phyloP scores from a whole-genome alignment of 1,140 invertebrate genomes.

The Trissolcus basalis region DNA sequence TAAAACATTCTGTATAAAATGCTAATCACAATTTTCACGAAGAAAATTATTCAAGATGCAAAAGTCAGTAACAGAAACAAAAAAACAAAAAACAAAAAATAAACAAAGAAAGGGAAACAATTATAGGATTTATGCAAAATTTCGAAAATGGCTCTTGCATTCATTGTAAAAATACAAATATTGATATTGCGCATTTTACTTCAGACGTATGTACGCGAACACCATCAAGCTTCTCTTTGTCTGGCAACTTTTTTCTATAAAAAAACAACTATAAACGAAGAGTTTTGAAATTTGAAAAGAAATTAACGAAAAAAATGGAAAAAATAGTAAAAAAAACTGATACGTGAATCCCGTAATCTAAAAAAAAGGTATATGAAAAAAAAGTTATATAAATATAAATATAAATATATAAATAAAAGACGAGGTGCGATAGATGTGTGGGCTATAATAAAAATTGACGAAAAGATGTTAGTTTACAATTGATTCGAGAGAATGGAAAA shows the following conservation, averaged over 20 bases:
- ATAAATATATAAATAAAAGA: conserved; percentile 51
- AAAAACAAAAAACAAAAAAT: neutral
- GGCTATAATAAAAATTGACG: conserved; percentile 41
- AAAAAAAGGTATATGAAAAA: conserved; percentile 49
- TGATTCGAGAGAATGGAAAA: conserved; percentile 52
- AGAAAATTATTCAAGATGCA: no score
- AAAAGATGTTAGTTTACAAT: conserved; percentile 66
- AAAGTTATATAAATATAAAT: conserved; percentile 45
- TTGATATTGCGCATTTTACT: conserved; percentile 65
- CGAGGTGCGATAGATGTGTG: conserved; percentile 59
- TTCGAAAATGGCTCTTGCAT: conserved; percentile 59
- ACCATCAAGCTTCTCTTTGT: neutral
- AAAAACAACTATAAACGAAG: no score
- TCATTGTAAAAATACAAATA: conserved; percentile 69
- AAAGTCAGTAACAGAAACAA: no score
- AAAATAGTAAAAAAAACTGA: conserved; percentile 20
- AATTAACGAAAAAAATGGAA: neutral
- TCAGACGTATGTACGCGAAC: conserved; percentile 46
- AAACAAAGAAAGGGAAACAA: conserved; percentile 18
- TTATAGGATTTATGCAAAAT: conserved; percentile 51
- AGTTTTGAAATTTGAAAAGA: conserved; percentile 14
- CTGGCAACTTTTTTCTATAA: no score
- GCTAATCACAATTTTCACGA: no score
- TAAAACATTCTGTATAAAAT: conserved; percentile 59
- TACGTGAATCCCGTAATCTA: conserved; percentile 65